Base-by-base conservation (phyloP, 2,888 invertebrate species). In the Eristalinus sepulchralis region DNA sequence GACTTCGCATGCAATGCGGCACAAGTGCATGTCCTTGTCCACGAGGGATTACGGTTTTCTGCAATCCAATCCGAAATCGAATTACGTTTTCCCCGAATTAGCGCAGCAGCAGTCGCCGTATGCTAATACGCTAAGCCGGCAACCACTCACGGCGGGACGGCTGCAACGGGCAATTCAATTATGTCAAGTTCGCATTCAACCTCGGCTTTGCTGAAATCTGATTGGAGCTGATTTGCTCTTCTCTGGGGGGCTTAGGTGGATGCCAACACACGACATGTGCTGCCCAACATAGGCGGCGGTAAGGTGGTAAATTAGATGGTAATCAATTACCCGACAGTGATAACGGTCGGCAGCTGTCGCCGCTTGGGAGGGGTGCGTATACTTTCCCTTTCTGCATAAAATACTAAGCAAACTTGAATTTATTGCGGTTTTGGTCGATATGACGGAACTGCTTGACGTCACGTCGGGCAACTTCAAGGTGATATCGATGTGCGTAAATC, bases 221-320 rank as follows among this genome's bases (percentile, higher is more conserved):
- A 63, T 63, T 33, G 55, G 63, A 73, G 60, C 63, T 53, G 33
- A 55, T 64, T 73, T 73, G 53, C 63, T 73, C 55, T 64, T 24
- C 64, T 57, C 64, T 57, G 22, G 34, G 17, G 24, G 24, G 55
- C 33, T 73, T 34, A 60, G 59, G 33, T 31, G n/a, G 57, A 22
- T 22, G 34, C 57, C 57, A 70, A 34, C 57, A 27, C 11, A 17
- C 8, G 47, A 8, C 47, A 47, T 47, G 47, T 47, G 47, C 17
- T 17, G 1, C 8, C 1, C 47, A 2, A 13, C 17, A 47, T 1
- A 1, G 47, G n/a, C 47, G 47, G 47, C 17, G 17, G 47, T 17
- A 47, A 17, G n/a, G 47, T 47, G 47, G 47, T 17, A 47, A 47
- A 47, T 47, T 47, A 47, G 47, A 47, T 47, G 47, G 8, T 17